phyloP scores from a whole-genome alignment of 35 echinoderm and acorn worm genomes.

The Apostichopus californicus region DNA sequence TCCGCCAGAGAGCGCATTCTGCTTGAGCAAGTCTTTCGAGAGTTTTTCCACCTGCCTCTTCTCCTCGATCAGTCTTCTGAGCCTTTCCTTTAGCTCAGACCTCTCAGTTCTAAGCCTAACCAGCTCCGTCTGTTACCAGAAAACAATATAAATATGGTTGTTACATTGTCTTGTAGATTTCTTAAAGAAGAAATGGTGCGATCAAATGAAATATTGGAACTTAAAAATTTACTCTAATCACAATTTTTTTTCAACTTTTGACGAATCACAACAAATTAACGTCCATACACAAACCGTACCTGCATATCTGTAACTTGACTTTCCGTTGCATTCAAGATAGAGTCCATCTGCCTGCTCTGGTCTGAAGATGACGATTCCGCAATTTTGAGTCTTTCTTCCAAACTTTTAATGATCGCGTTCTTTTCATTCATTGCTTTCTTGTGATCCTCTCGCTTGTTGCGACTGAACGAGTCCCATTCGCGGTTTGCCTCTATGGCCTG shows the following conservation, averaged over 20 bases:
- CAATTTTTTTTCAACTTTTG: no score
- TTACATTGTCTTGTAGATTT: no score
- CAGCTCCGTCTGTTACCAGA: background rate
- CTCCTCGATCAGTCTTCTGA: background rate
- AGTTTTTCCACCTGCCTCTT: constrained; percentile 29
- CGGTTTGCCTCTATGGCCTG: constrained; percentile 28
- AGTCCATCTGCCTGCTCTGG: constrained; percentile 41
- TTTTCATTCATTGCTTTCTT: background rate
- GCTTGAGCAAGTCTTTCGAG: constrained; percentile 9
- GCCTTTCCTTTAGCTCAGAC: background rate
- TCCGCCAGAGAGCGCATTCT: background rate
- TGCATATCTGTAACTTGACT: constrained; percentile 18
- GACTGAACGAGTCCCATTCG: constrained; percentile 13
- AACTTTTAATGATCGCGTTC: background rate
- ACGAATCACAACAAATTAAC: no score
- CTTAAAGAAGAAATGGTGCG: no score
- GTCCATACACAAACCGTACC: background rate
- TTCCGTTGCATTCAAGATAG: constrained; percentile 33
- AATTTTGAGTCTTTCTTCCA: constrained; percentile 12
- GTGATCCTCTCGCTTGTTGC: background rate
- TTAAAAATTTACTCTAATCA: no score
- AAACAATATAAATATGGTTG: background rate
- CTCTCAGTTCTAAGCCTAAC: background rate
- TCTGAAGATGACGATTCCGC: constrained; percentile 42
- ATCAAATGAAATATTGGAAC: no score